phyloP scores from a whole-genome alignment of 1,140 invertebrate species.

The Pteromalus puparum region DNA sequence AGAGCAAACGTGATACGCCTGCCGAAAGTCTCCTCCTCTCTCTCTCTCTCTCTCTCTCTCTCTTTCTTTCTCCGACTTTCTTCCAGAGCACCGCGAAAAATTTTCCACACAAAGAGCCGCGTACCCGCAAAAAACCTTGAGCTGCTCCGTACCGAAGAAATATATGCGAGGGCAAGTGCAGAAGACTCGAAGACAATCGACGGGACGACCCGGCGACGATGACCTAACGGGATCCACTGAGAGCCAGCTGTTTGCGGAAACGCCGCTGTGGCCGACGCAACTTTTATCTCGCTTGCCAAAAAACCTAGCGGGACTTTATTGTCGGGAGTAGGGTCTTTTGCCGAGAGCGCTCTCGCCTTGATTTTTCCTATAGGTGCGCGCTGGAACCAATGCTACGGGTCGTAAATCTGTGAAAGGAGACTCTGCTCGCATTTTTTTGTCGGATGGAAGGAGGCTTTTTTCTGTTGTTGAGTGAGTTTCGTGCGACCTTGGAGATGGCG shows the following conservation, averaged over 20 bases:
- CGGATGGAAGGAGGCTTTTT: no score
- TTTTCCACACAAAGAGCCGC: slow-evolving; percentile 14
- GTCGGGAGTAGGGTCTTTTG: slow-evolving; percentile 40
- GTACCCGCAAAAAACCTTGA: slow-evolving; percentile 34
- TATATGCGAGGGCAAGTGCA: slow-evolving; percentile 29
- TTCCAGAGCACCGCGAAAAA: background rate
- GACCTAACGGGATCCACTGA: slow-evolving; percentile 59
- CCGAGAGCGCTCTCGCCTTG: background rate
- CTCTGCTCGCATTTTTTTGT: slow-evolving; percentile 32
- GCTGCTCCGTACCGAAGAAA: background rate
- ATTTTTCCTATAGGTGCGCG: slow-evolving; percentile 56
- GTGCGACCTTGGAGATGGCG: background rate
- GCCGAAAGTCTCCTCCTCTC: background rate
- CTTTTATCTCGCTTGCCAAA: slow-evolving; percentile 58
- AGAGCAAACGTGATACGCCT: slow-evolving; percentile 51
- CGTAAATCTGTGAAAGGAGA: slow-evolving; percentile 38
- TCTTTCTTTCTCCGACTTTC: background rate
- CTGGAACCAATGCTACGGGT: slow-evolving; percentile 59
- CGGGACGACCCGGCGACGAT: background rate
- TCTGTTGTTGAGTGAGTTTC: background rate
- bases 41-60: no score
- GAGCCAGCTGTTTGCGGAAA: slow-evolving; percentile 68
- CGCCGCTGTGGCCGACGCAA: slow-evolving; percentile 35
- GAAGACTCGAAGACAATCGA: background rate
- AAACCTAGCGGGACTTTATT: slow-evolving; percentile 58